phyloP scores from a whole-genome alignment of 2,113 vertebrate genomes.

The Spea bombifrons region DNA sequence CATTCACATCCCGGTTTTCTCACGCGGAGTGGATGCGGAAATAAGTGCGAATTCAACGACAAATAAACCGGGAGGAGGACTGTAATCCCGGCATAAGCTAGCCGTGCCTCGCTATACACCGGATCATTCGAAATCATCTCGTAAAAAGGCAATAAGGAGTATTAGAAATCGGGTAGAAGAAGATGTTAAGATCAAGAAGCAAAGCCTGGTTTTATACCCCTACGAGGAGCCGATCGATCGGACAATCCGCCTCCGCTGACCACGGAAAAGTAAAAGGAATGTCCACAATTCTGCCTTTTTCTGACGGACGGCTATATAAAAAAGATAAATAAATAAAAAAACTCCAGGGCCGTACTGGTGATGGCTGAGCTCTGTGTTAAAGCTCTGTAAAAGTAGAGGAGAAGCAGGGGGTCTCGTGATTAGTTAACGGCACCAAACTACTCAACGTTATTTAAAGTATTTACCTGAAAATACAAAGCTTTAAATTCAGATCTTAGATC shows the following conservation, averaged over 20 bases:
- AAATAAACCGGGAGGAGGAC: conserved; percentile 13
- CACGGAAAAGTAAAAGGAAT: conserved; percentile 53
- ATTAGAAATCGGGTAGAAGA: conserved; percentile 52
- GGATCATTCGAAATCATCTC: conserved; percentile 39
- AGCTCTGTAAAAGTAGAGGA: no score
- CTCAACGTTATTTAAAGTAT: no score
- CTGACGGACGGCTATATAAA: not conserved
- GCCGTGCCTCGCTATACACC: not conserved
- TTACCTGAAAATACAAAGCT: no score
- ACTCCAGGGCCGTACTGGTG: no score
- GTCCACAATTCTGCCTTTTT: not conserved
- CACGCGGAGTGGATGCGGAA: not conserved
- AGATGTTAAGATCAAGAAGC: conserved; percentile 50
- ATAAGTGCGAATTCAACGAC: conserved; percentile 24
- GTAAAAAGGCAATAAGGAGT: conserved; percentile 55
- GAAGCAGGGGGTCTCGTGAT: no score
- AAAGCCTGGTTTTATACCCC: conserved; percentile 44
- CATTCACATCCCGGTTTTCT: not conserved
- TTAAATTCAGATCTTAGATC: no score
- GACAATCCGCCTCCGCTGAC: conserved; percentile 49
- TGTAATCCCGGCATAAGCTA: not conserved
- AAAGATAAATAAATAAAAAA: no score
- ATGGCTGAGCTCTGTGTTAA: no score
- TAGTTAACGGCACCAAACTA: no score
- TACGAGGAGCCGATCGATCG: conserved; percentile 59